These are phyloP conservation scores for Apotomis turbidana DNA, from an alignment of 2,888 invertebrate species.

Conservation along the genomic window DNA sequence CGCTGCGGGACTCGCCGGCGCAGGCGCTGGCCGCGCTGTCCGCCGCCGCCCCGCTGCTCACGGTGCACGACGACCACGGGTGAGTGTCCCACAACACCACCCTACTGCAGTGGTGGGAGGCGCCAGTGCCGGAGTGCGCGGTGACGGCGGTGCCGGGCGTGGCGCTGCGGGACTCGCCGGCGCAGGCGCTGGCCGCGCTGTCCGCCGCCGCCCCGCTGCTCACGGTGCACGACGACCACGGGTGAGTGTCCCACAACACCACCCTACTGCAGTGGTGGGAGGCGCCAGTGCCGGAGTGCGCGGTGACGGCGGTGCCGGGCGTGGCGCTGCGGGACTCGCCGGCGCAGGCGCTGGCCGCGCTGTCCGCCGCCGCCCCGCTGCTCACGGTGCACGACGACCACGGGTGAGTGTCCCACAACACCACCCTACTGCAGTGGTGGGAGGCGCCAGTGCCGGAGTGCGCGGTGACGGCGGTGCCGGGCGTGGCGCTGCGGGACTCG, in stretches of 20 bases:
- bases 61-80: too few relatives aligned
- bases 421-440: too few relatives aligned
- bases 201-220: constrained; percentile 54
- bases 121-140: constrained; percentile 47
- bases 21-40: constrained; percentile 89
- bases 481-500: constrained; percentile 83
- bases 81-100: too few relatives aligned
- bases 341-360: constrained; percentile 86
- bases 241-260: too few relatives aligned
- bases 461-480: constrained; percentile 82
- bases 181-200: constrained; percentile 88
- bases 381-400: too few relatives aligned
- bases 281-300: constrained; percentile 82
- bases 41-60: too few relatives aligned
- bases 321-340: constrained; percentile 85
- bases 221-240: too few relatives aligned
- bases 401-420: too few relatives aligned
- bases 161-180: constrained; percentile 83
- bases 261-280: constrained; percentile 88
- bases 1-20: constrained; percentile 84
- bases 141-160: constrained; percentile 85
- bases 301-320: constrained; percentile 83
- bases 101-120: too few relatives aligned
- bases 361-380: constrained; percentile 70
- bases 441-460: too few relatives aligned